Conservation (phyloP, 2,888 invertebrate species). For the Colletes collaris region DNA sequence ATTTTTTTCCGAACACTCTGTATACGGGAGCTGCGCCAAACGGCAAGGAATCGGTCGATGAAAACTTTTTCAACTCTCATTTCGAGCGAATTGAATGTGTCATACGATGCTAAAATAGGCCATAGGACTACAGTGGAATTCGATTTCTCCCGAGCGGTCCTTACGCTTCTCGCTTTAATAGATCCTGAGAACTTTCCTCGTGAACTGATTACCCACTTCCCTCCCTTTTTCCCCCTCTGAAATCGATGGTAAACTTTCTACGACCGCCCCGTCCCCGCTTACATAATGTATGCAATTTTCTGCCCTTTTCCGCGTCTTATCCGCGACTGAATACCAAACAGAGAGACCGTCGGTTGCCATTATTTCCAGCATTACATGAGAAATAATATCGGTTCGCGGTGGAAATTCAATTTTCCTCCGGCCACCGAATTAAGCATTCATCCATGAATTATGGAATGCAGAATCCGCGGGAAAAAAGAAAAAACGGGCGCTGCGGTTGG, state of each 20-base stretch:
- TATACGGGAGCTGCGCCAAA: too few relatives aligned
- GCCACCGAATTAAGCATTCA: neutral
- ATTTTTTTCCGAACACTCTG: too few relatives aligned
- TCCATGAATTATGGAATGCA: neutral
- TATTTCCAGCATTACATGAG: neutral
- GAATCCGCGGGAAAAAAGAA: neutral
- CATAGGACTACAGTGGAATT: conserved; percentile 21
- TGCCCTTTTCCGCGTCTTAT: neutral
- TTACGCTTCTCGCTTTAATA: conserved; percentile 18
- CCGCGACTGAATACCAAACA: neutral
- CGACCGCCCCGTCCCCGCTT: neutral
- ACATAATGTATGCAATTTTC: conserved; percentile 26
- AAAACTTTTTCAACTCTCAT: conserved; percentile 17
- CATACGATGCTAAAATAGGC: conserved; percentile 19
- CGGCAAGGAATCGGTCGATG: too few relatives aligned
- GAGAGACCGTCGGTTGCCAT: neutral
- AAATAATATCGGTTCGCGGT: conserved; percentile 4
- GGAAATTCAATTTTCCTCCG: conserved; percentile 19
- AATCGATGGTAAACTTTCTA: neutral
- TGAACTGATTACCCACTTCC: conserved; percentile 33
- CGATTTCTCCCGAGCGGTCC: conserved; percentile 26
- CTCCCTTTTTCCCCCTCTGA: conserved; percentile 1
- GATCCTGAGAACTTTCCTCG: conserved; percentile 14
- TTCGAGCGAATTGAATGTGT: conserved; percentile 34
- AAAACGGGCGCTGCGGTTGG: neutral